Evolutionary conservation across 2,888 invertebrate species (phyloP), one percentile per base, ranked within the genome.

Genomic region (Therioaphis trifolii): DNA sequence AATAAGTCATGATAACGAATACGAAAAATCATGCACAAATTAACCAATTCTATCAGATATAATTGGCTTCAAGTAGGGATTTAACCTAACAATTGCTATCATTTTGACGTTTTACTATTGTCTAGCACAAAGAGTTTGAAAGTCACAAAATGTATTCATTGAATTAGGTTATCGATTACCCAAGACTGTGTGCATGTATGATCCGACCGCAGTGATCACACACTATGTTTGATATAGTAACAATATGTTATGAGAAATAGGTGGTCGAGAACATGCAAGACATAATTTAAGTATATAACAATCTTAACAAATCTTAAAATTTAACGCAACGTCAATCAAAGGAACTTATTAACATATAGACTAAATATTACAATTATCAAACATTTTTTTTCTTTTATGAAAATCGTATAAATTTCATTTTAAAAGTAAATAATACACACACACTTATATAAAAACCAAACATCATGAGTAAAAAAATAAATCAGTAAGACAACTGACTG

Each of bases 91-190:
- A 49, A 52, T 78, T 24, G 35, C 14, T 55, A 69, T 55, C 55
- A 4, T 69, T 69, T 79, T 69, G n/a, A 40, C 40, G 9, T 21
- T 79, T 69, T 68, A 40, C 55, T 71, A 61, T 80, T 71, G 71
- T 46, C 46, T 61, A 43, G 4, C 18, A 58, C 71, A 80, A 58
- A 58, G 29, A 12, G 58, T 61, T 69, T 79, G 69, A 71, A 71
- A 58, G 29, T 71, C 15, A 55, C n/a, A 71, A 61, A 71, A 21
- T 12, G 7, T 52, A 80, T 80, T 80, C 78, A 61, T 71, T 71
- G 15, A 46, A 80, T 46, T 80, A 24, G 29, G 61, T 72, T 71
- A 71, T 43, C n/a, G 71, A 58, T 80, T 71, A 21, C 71, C 21
- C 29, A 79, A 79, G n/a, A 71, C 9, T 61, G 12, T 58, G 15